These are phyloP conservation scores for Pycnomerus fuliginosus DNA, from an alignment of 2,888 invertebrate species.

Conservation along the genomic window DNA sequence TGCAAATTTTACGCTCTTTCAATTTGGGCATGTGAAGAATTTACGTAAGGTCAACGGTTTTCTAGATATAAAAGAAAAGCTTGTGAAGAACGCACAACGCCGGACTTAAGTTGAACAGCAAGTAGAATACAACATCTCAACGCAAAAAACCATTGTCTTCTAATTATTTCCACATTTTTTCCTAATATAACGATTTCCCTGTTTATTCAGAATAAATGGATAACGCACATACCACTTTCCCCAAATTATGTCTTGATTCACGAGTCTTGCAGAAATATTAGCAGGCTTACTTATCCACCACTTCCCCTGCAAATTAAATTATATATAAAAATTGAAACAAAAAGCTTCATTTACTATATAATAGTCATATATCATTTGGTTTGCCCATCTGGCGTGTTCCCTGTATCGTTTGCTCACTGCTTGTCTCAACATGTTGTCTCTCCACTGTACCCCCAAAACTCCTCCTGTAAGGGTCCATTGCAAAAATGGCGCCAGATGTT, in stretches of 20 bases:
- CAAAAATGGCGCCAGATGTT: slow-evolving; percentile 66
- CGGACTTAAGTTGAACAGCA: no score
- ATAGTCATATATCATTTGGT: slow-evolving; percentile 60
- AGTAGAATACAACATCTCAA: no score
- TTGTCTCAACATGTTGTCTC: slow-evolving; percentile 61
- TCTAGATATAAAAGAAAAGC: no score
- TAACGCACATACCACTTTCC: slow-evolving; percentile 49
- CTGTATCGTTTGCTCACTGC: slow-evolving; percentile 66
- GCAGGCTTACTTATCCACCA: slow-evolving; percentile 60
- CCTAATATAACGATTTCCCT: no score
- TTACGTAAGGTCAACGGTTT: no score
- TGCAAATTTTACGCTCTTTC: no score
- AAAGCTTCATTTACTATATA: slow-evolving; percentile 65
- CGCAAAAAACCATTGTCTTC: no score
- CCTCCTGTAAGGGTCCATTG: slow-evolving; percentile 62
- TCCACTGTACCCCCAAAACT: slow-evolving; percentile 64
- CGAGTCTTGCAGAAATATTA: slow-evolving; percentile 59
- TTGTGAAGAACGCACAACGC: no score
- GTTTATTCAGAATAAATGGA: no score
- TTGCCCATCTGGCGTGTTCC: slow-evolving; percentile 54
- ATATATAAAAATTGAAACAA: neutral
- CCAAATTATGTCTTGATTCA: slow-evolving; percentile 57
- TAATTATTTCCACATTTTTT: no score
- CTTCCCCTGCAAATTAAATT: slow-evolving; percentile 53
- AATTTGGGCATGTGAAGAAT: no score